phyloP scores from a whole-genome alignment of 2,888 invertebrate genomes.

The Rotaria socialis region DNA sequence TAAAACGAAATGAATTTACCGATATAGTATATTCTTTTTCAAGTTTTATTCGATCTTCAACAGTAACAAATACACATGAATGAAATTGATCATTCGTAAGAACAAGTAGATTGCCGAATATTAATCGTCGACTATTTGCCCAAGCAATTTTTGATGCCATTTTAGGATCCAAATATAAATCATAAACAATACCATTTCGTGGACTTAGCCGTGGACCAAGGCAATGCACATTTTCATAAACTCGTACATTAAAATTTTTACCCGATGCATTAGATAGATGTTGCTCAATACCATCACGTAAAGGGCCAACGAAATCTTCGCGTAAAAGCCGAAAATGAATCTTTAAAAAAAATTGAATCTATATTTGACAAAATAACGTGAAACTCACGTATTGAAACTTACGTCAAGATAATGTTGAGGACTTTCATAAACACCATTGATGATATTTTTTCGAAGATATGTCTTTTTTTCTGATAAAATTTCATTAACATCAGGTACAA shows the following conservation, averaged over 20 bases:
- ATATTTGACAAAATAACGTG: constrained; percentile 50
- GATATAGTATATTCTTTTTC: not conserved
- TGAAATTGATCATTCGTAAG: constrained; percentile 44
- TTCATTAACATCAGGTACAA: constrained; percentile 52
- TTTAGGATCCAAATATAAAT: constrained; percentile 50
- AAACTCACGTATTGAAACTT: constrained; percentile 53
- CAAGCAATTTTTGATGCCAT: not conserved
- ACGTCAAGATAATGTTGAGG: constrained; percentile 71
- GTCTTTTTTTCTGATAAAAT: constrained; percentile 52
- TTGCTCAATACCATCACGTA: constrained; percentile 68
- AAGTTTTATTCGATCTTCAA: not conserved
- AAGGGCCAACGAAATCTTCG: constrained; percentile 74
- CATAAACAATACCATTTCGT: constrained; percentile 50
- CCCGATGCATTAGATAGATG: constrained; percentile 56
- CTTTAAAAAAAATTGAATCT: not conserved
- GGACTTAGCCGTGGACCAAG: constrained; percentile 50
- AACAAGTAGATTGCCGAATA: not conserved
- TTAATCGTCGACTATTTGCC: constrained; percentile 29
- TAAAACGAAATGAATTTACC: not conserved
- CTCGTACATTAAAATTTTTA: constrained; percentile 48
- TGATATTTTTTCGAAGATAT: constrained; percentile 64
- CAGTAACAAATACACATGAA: constrained; percentile 33
- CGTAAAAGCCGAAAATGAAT: constrained; percentile 71
- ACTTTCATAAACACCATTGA: constrained; percentile 66
- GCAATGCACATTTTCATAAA: constrained; percentile 53